Evolutionary conservation across 2,888 invertebrate genomes (phyloP), one percentile per base, ranked within the genome.

Genomic region (Teinopalpus imperialis): DNA sequence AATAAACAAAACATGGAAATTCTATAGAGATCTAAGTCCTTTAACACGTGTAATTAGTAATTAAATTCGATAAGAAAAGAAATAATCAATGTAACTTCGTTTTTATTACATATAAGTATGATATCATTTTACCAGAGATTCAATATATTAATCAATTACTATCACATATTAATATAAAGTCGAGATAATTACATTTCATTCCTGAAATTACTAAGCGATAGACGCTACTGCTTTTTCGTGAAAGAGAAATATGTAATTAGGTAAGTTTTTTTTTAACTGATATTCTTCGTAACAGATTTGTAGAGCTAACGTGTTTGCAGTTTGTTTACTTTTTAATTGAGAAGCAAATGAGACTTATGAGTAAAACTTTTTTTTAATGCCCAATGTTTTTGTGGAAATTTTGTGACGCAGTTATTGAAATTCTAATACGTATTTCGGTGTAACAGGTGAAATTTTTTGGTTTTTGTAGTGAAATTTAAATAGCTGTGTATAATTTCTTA

Each of bases 181-280:
- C 39, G 4, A 39, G 44, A 45, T 45, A 45, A 45, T 45, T 39
- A 45, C 39, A 39, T 45, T 39, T 45, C 44, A 45, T 45, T 39
- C 26, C 32, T 27, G 26, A 45, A 27, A 45, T 13, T 39, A 20
- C 20, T 18, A 26, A 45, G 44, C 39, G 44, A 45, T n/a, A 39
- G 44, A 45, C 44, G 44, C 32, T 45, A 45, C 32, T n/a, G 44
- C 27, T 44, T 39, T 29, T 40, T 45, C 14, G 37, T 34, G 32
- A 10, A 32, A 45, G 37, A 24, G 13, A 31, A 24, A 12, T 37
- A 39, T 45, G 39, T 45, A 12, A 34, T 32, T 45, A 45, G 39
- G 44, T 45, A 13, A 45, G 44, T 32, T 44, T 20, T 29, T 29
- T 12, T 8, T 13, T 13, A n/a, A n/a, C n/a, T n/a, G n/a, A n/a